Evolutionary conservation across 2,797 vertebrate genomes (phyloP).

Genomic region (Hydrocynus forskahlii): DNA sequence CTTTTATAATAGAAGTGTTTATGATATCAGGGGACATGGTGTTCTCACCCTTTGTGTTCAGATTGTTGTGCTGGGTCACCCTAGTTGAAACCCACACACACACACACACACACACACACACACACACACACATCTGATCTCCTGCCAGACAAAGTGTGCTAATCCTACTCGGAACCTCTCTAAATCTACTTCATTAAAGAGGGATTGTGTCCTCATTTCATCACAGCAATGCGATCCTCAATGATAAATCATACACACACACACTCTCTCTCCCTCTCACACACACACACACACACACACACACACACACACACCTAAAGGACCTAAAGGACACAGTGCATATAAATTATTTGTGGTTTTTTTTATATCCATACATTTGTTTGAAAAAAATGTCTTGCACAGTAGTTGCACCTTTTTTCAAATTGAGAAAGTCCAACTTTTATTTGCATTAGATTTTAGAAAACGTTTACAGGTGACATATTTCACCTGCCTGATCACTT

Average conservation of each 20-base stretch:
- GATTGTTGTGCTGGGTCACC: conserved; percentile 6
- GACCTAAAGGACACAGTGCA: too few relatives aligned
- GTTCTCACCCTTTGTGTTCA: conserved; percentile 14
- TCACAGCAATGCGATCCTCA: conserved; percentile 21
- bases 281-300: conserved; percentile 1
- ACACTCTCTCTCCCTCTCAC: not conserved
- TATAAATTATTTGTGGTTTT: too few relatives aligned
- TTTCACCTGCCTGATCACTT: not conserved
- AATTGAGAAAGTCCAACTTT: too few relatives aligned
- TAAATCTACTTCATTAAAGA: conserved; percentile 59
- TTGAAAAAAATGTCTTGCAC: too few relatives aligned
- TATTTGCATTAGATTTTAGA: too few relatives aligned
- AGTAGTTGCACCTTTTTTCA: too few relatives aligned
- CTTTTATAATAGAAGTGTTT: conserved; percentile 26
- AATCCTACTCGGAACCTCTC: conserved; percentile 52
- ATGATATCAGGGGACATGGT: conserved; percentile 23
- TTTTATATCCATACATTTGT: too few relatives aligned
- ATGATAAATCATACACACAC: conserved; percentile 1
- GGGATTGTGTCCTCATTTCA: conserved; percentile 53
- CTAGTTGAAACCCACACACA: conserved; percentile 1
- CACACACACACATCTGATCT: conserved; percentile 36
- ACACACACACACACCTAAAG: conserved; percentile 2
- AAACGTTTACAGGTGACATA: too few relatives aligned
- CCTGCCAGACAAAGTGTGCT: conserved; percentile 46
- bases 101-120: conserved; percentile 11